These are phyloP conservation scores for Asobara japonica DNA, from an alignment of 1,140 invertebrate genomes.

Conservation along the genomic window DNA sequence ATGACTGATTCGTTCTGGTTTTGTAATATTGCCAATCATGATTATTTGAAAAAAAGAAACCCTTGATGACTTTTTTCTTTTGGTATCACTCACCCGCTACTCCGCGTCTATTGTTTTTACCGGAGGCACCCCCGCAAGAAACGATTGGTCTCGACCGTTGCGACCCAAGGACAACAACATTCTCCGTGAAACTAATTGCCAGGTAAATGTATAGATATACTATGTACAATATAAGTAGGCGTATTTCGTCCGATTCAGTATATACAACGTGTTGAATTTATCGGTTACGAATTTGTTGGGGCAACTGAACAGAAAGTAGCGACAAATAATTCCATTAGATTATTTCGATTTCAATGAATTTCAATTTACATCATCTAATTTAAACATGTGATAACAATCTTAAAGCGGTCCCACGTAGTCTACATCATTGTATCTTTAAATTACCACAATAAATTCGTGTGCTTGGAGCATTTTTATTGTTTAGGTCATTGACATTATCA, in stretches of 20 bases:
- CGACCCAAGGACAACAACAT: slow-evolving; percentile 62
- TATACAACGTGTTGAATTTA: slow-evolving; percentile 19
- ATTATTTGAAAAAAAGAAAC: not conserved
- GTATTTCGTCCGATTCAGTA: slow-evolving; percentile 14
- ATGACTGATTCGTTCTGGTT: too few species aligned
- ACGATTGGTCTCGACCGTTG: slow-evolving; percentile 45
- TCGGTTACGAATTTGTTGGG: not conserved
- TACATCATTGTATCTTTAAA: not conserved
- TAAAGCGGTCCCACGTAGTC: not conserved
- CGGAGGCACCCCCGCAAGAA: slow-evolving; percentile 40
- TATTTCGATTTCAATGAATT: not conserved
- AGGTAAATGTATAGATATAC: slow-evolving; percentile 55
- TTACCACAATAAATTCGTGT: too few species aligned
- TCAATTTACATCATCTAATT: not conserved
- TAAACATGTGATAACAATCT: not conserved
- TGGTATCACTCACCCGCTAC: not conserved
- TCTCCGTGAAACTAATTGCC: slow-evolving; percentile 64
- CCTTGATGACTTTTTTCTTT: not conserved
- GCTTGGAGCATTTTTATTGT: too few species aligned
- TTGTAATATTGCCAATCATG: too few species aligned
- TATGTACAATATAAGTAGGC: slow-evolving; percentile 24
- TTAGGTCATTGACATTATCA: too few species aligned
- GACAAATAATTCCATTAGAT: slow-evolving; percentile 1
- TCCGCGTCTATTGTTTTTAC: slow-evolving; percentile 42
- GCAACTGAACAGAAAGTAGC: not conserved